Evolutionary conservation across 2,113 vertebrate genomes (phyloP), one percentile per base, ranked within the genome.

Genomic region (Pongo pygmaeus): DNA sequence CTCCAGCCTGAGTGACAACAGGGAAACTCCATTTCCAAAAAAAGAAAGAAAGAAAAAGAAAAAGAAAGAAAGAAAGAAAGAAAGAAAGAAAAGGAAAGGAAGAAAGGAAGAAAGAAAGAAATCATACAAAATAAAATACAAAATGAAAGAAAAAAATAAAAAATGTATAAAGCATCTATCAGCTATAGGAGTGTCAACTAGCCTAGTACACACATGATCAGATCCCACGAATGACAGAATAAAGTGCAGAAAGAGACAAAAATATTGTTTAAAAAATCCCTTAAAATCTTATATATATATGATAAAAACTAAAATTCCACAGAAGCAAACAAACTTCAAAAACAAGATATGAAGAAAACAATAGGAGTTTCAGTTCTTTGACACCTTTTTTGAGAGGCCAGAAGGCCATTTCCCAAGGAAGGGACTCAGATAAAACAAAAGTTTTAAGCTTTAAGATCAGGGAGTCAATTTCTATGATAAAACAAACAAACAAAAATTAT

Each of bases 21-120:
- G 61, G 61, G 61, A 64, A 64, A 64, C 61, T 64, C 61, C 59
- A 61, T 27, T 22, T 57, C 55, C 20, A 43, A 43, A 52, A 6
- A 5, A 3, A 52, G 1, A 1, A 1, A 52, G 1, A 5, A 5
- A 55, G 1, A 52, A 1, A 52, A 1, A 1, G 16, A 52, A 0
- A 0, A 1, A 52, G 1, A 1, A 0, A 55, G 1, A 17, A 0
- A 1, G 1, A 17, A 12, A 1, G 1, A 18, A 0, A 1, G 2
- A 18, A 4, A 1, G 5, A 52, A 4, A 16, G 0, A 17, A 14
- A 16, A 1, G 5, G 50, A 16, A 0, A 18, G 50, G 12, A 3
- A 50, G 48, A 16, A 4, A 52, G 50, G 12, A 18, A 5, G 52
- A 1, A 55, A 55, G 52, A 20, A 55, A 69, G 64, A 35, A 69